Evolutionary conservation across 2,797 vertebrate species (phyloP).

Genomic region (Octomys mimax): DNA sequence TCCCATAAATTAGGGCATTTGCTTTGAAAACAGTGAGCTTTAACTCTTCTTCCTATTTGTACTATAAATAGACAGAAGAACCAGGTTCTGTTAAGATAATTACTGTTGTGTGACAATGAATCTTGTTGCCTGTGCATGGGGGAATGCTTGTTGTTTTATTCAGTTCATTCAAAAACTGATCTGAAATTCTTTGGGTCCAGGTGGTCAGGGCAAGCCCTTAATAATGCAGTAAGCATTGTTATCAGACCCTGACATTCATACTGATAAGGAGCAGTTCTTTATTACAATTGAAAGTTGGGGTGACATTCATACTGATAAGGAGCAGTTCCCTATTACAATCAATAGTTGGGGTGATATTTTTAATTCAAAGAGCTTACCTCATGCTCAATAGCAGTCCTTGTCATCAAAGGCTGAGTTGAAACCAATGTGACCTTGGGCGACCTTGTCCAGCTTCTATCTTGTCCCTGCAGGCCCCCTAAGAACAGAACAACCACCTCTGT

Average conservation of each 20-base stretch:
- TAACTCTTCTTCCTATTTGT: background rate
- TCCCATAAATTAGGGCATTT: slow-evolving; percentile 57
- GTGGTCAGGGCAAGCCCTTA: background rate
- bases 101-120: slow-evolving; percentile 60
- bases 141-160: slow-evolving; percentile 18
- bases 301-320: slow-evolving; percentile 22
- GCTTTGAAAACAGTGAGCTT: slow-evolving; percentile 55
- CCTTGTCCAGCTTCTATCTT: background rate
- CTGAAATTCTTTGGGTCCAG: background rate
- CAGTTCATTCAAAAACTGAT: background rate
- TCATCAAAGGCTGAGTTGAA: background rate
- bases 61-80: slow-evolving; percentile 57
- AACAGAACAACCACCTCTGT: background rate
- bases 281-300: slow-evolving; percentile 41
- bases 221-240: slow-evolving; percentile 5
- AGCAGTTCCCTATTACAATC: slow-evolving; percentile 56
- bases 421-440: background rate
- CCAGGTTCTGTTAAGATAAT: slow-evolving; percentile 39
- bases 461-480: background rate
- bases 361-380: slow-evolving; percentile 45
- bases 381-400: background rate
- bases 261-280: slow-evolving; percentile 45
- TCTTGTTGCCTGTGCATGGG: slow-evolving; percentile 1
- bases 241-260: background rate
- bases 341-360: slow-evolving; percentile 10